Evolutionary conservation across 2,797 vertebrate species (phyloP).

Genomic region (Enteromius trimaculatus): DNA sequence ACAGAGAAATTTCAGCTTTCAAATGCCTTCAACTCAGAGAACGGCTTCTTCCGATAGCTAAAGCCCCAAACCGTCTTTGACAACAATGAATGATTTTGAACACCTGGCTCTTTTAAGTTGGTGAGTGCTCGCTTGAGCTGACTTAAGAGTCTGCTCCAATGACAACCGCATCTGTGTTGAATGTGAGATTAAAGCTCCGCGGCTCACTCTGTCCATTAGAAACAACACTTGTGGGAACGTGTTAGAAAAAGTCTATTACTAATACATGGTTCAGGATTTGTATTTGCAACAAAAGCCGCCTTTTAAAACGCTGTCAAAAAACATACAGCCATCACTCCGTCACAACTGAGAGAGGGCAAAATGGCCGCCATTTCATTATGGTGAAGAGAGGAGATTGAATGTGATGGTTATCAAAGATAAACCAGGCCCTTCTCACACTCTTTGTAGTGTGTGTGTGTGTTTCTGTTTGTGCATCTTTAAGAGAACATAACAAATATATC

Average conservation of each 20-base stretch:
- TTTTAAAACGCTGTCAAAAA: conserved; percentile 57
- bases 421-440: conserved; percentile 3
- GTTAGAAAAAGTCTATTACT: conserved; percentile 53
- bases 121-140: conserved; percentile 40
- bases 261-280: conserved; percentile 56
- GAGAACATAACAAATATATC: conserved; percentile 20
- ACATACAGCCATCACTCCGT: conserved; percentile 48
- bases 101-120: conserved; percentile 59
- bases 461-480: background rate
- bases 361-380: conserved; percentile 49
- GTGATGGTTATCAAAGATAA: conserved; percentile 35
- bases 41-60: conserved; percentile 55
- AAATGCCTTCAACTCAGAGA: conserved; percentile 53
- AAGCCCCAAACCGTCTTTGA: conserved; percentile 57
- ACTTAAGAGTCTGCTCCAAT: conserved; percentile 53
- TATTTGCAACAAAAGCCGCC: conserved; percentile 53
- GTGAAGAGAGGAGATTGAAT: conserved; percentile 23
- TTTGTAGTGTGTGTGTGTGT: conserved; percentile 15
- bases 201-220: conserved; percentile 55
- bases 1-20: conserved; percentile 47
- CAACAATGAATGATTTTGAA: conserved; percentile 57
- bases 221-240: conserved; percentile 58
- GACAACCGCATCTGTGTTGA: conserved; percentile 59
- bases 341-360: conserved; percentile 42
- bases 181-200: conserved; percentile 57